These are phyloP conservation scores for Drymodes brunneopygia DNA, from an alignment of 2,113 vertebrate species.

Conservation along the genomic window DNA sequence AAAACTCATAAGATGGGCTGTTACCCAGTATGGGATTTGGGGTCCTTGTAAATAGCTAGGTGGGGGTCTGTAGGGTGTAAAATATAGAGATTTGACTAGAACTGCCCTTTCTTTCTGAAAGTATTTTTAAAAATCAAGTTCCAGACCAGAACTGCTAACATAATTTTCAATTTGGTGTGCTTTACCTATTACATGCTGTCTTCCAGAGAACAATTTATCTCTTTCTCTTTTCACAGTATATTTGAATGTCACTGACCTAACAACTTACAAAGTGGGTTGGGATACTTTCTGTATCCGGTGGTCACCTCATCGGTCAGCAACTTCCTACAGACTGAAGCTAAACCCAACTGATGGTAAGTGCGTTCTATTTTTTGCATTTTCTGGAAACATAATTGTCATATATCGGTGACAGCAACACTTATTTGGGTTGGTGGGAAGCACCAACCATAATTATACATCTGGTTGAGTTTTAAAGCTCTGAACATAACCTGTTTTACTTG, in stretches of 20 bases:
- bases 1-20: background rate
- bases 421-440: background rate
- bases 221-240: constrained; percentile 76
- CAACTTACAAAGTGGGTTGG: constrained; percentile 82
- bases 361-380: background rate
- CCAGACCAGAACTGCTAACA: background rate
- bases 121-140: background rate
- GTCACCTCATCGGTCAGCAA: constrained; percentile 86
- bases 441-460: background rate
- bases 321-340: constrained; percentile 92
- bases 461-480: background rate
- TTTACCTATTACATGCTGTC: background rate
- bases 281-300: constrained; percentile 90
- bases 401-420: background rate
- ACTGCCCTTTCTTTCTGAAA: background rate
- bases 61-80: background rate
- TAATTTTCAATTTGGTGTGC: background rate
- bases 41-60: background rate
- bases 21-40: background rate
- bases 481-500: background rate
- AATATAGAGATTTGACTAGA: background rate
- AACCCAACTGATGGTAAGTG: constrained; percentile 84
- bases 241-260: constrained; percentile 91
- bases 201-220: background rate
- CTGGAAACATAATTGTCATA: background rate